Conservation (phyloP, 2,797 vertebrate species). For the Sebastes nivosus region DNA sequence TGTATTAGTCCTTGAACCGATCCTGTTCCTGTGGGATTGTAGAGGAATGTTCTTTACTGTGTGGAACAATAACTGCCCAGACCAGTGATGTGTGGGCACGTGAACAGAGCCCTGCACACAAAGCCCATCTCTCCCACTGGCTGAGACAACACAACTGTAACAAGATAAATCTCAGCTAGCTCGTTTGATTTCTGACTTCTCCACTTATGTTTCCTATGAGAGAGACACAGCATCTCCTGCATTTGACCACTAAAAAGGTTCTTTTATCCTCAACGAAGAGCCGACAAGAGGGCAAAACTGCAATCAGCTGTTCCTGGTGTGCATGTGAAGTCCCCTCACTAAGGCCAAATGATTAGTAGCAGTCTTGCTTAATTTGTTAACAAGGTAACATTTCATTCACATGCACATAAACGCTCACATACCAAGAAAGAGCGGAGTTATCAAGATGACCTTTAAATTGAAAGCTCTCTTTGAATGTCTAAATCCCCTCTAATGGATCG, state of each 20-base stretch:
- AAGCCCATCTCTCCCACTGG: background rate
- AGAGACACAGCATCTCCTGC: background rate
- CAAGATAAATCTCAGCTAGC: background rate
- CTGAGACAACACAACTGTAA: constrained; percentile 3
- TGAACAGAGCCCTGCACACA: constrained; percentile 40
- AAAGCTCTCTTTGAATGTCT: constrained; percentile 47
- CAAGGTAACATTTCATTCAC: constrained; percentile 59
- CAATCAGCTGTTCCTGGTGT: constrained; percentile 12
- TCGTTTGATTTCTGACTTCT: background rate
- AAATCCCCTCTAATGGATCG: constrained; percentile 62
- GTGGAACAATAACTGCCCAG: constrained; percentile 49
- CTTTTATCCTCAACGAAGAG: constrained; percentile 8
- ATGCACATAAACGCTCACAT: constrained; percentile 10
- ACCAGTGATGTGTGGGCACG: constrained; percentile 38
- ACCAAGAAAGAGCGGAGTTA: constrained; percentile 38
- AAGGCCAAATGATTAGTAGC: constrained; percentile 34
- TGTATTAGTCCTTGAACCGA: constrained; percentile 1
- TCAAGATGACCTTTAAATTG: constrained; percentile 56
- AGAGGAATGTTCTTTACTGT: constrained; percentile 49
- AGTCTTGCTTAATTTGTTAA: constrained; percentile 60
- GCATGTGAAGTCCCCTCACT: constrained; percentile 36
- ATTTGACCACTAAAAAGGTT: background rate
- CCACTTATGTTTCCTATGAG: background rate
- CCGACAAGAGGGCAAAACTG: background rate
- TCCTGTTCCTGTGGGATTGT: constrained; percentile 36